A percentile compares a stretch with the other conserved stretches of the same genome.
Conservation (phyloP, 2,113 vertebrate genomes). For the Gadus chalcogrammus region DNA sequence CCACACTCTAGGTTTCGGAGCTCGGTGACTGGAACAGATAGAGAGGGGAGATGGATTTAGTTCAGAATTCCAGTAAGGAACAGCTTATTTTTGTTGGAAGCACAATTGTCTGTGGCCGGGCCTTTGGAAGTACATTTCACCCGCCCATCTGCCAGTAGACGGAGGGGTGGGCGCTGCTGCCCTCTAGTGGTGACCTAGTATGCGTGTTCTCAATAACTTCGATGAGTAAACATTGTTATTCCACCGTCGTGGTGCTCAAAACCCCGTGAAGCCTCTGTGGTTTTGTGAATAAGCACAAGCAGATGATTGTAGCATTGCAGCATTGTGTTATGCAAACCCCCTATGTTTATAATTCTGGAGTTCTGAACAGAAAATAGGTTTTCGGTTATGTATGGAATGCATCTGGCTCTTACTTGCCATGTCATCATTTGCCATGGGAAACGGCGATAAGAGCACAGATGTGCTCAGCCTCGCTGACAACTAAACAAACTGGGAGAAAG, state of each 20-base stretch:
- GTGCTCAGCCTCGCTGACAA: constrained; percentile 28
- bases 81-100: constrained; percentile 75
- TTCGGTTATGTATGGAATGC: too few species aligned
- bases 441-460: constrained; percentile 63
- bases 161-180: constrained; percentile 32
- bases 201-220: constrained; percentile 3
- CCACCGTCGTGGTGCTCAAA: too few species aligned
- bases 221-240: too few species aligned
- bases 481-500: constrained; percentile 23
- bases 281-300: too few species aligned
- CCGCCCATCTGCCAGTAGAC: constrained; percentile 49
- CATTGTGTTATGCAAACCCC: too few species aligned
- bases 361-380: too few species aligned
- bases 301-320: too few species aligned
- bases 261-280: too few species aligned
- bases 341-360: too few species aligned
- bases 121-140: constrained; percentile 62
- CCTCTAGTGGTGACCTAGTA: constrained; percentile 62
- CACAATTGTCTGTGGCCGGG: constrained; percentile 72
- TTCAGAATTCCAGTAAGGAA: constrained; percentile 67
- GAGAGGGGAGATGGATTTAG: constrained; percentile 52
- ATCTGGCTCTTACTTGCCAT: too few species aligned
- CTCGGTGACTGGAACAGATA: constrained; percentile 52
- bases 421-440: constrained; percentile 44
- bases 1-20: constrained; percentile 24